phyloP scores from a whole-genome alignment of 2,888 invertebrate species.

The Dryobota labecula region DNA sequence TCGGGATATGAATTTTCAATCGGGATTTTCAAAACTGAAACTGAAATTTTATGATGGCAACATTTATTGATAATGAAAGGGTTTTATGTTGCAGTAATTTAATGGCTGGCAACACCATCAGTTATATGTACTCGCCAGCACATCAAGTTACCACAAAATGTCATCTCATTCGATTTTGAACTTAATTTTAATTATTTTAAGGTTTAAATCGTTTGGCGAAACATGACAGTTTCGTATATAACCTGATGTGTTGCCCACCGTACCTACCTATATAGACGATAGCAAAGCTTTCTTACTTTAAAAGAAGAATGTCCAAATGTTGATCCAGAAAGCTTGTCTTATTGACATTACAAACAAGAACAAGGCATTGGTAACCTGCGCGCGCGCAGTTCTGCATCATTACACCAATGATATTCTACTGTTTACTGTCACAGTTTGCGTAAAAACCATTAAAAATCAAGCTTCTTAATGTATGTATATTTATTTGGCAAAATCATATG shows the following conservation, averaged over 20 bases:
- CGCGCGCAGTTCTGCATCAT: conserved; percentile 38
- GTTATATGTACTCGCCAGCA: background rate
- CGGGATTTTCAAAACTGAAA: conserved; percentile 30
- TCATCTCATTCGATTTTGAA: no score
- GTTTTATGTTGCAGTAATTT: conserved; percentile 12
- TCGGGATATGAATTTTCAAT: conserved; percentile 37
- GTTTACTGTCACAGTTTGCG: conserved; percentile 49
- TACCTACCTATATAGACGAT: no score
- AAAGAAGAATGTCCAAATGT: conserved; percentile 9
- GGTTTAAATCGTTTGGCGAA: no score
- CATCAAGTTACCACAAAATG: no score
- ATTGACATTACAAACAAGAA: conserved; percentile 14
- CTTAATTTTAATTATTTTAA: no score
- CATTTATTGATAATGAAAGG: conserved; percentile 25
- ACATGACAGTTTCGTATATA: no score
- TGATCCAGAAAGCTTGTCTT: conserved; percentile 15
- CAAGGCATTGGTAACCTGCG: conserved; percentile 12
- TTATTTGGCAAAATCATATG: conserved; percentile 18
- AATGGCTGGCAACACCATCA: conserved; percentile 10
- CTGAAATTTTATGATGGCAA: conserved; percentile 33
- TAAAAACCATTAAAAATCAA: conserved; percentile 14
- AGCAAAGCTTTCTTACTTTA: background rate
- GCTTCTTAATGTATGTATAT: background rate
- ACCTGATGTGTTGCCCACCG: no score
- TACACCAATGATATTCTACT: conserved; percentile 14